Evolutionary conservation across 1,140 invertebrate genomes (phyloP).

Genomic region (Cylas formicarius): DNA sequence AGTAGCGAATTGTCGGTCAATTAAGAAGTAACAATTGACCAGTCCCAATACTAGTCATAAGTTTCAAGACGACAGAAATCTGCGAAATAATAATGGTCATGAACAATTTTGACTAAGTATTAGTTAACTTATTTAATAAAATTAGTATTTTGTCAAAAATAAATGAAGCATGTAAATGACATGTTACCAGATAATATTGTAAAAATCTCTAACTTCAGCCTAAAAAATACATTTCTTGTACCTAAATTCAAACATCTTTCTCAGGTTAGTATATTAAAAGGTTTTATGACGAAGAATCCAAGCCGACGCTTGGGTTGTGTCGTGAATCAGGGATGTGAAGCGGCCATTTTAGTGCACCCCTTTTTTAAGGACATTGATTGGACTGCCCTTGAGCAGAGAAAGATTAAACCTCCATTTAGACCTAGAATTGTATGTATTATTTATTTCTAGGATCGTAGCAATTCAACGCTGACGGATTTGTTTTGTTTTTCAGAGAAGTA

Average conservation of each 20-base stretch:
- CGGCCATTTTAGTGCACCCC: conserved; percentile 82
- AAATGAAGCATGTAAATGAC: too few relatives aligned
- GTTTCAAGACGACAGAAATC: too few relatives aligned
- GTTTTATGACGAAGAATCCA: conserved; percentile 99
- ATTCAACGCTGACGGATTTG: background rate
- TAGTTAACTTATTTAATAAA: too few relatives aligned
- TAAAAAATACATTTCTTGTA: too few relatives aligned
- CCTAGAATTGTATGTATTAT: conserved; percentile 87
- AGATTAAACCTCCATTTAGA: conserved; percentile 93
- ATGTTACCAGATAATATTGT: too few relatives aligned
- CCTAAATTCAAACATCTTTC: conserved; percentile 1
- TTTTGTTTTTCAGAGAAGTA: conserved; percentile 75
- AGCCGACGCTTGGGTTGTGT: conserved; percentile 88
- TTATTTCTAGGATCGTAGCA: background rate
- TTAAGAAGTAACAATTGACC: too few relatives aligned
- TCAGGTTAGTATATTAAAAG: conserved; percentile 42
- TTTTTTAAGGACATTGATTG: conserved; percentile 98
- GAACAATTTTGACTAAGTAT: too few relatives aligned
- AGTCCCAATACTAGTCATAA: too few relatives aligned
- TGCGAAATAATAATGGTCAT: too few relatives aligned
- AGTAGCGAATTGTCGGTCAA: too few relatives aligned
- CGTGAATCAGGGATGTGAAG: conserved; percentile 65
- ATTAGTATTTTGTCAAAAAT: too few relatives aligned
- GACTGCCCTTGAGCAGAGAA: conserved; percentile 83
- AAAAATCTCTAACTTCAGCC: too few relatives aligned